Conservation (phyloP, 2,888 invertebrate genomes). For the Nasonia oneida region DNA sequence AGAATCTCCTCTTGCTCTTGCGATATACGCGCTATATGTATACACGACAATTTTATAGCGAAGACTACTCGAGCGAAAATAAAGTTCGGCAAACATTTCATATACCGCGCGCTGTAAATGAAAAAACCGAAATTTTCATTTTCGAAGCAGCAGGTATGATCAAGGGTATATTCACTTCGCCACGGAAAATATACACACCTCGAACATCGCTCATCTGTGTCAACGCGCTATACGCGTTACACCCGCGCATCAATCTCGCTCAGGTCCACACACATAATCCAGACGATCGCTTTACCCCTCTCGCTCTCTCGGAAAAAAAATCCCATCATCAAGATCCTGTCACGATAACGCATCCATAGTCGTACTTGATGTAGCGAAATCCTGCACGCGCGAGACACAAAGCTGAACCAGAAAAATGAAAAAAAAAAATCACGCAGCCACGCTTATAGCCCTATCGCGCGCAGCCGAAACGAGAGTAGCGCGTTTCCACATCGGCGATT, state of each 20-base stretch:
- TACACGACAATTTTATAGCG: neutral
- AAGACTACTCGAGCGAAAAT: neutral
- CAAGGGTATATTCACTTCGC: neutral
- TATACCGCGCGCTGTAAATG: neutral
- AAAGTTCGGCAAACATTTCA: neutral
- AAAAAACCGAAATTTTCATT: neutral
- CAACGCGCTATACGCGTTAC: neutral
- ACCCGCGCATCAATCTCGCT: constrained; percentile 24
- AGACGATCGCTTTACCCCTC: neutral
- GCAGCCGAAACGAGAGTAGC: constrained; percentile 12
- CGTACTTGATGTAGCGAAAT: constrained; percentile 45
- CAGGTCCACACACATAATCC: constrained; percentile 1
- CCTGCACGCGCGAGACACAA: neutral
- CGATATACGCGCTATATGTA: neutral
- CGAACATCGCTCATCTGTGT: constrained; percentile 22
- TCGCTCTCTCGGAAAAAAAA: constrained; percentile 10
- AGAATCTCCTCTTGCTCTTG: too few relatives aligned
- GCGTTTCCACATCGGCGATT: constrained; percentile 45
- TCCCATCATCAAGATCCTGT: constrained; percentile 55
- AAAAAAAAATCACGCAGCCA: constrained; percentile 19
- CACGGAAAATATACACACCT: neutral
- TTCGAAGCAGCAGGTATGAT: neutral
- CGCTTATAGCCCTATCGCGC: neutral
- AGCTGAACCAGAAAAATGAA: neutral
- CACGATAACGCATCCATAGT: constrained; percentile 40